These are phyloP conservation scores for Bellardia bayeri DNA, from an alignment of 2,888 invertebrate genomes.

Conservation along the genomic window DNA sequence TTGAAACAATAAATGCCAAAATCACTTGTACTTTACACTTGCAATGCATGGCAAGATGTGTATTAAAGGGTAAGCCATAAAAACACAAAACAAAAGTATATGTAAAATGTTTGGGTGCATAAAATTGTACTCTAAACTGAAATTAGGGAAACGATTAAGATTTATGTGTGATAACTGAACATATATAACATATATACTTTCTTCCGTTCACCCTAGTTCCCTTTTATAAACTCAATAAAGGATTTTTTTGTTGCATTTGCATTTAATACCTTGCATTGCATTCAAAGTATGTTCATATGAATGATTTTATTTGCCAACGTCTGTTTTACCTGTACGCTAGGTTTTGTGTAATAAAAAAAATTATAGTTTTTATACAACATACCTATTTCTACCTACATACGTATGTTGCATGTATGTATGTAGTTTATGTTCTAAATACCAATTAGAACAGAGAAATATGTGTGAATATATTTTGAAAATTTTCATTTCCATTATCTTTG, in stretches of 20 bases:
- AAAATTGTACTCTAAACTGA: too few species aligned
- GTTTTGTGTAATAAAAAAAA: constrained; percentile 22
- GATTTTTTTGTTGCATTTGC: not conserved
- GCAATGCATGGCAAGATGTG: not conserved
- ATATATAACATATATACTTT: not conserved
- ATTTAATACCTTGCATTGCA: constrained; percentile 37
- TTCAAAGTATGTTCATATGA: constrained; percentile 34
- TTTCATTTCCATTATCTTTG: constrained; percentile 63
- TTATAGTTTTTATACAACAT: constrained; percentile 1
- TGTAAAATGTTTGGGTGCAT: not conserved
- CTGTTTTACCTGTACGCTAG: constrained; percentile 42
- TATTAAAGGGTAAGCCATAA: not conserved
- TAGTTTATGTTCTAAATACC: constrained; percentile 19
- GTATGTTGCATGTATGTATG: not conserved
- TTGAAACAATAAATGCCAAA: constrained; percentile 57
- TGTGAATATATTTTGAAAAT: constrained; percentile 42
- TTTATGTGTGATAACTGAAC: too few species aligned
- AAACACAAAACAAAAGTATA: not conserved
- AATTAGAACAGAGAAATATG: constrained; percentile 39
- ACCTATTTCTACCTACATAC: not conserved
- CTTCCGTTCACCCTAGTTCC: not conserved
- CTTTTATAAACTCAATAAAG: constrained; percentile 4
- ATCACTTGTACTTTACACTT: constrained; percentile 49
- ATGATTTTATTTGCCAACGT: constrained; percentile 32
- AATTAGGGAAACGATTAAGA: too few species aligned